Base-by-base conservation (phyloP, 2,888 invertebrate species). In the Invenusta paracnida region DNA sequence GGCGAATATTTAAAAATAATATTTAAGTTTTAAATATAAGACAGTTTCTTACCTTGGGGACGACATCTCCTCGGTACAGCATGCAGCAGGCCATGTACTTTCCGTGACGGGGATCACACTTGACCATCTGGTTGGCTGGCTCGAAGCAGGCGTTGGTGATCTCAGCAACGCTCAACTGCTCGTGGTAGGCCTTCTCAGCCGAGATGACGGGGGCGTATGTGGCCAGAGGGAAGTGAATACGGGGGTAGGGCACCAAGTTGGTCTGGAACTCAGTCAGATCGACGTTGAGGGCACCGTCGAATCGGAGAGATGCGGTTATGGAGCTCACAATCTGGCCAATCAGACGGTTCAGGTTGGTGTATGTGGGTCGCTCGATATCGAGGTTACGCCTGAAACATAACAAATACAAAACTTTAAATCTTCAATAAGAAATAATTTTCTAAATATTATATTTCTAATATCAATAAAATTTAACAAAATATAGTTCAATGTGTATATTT, bases 111-210 rank as follows among this genome's bases (percentile, higher is more conserved):
- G 91, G 90, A 87, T 91, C 91, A 87, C 91, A 91, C 88, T 90
- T 90, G n/a, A 90, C 91, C 91, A 91, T 90, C 86, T 89, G 89
- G 87, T 90, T 90, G 83, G 89, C 89, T 83, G 90, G 90, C 87
- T 90, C 90, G 86, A 90, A 90, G 86, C 89, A 89, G 28, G 90
- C 89, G 86, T 90, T 90, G 29, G 90, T 90, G 81, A 90, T 90
- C 87, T 90, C 90, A 66, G 90, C 88, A 25, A 90, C 90, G 17
- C 89, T 89, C 31, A 90, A 87, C 87, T 96, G 96, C 92, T 96
- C 96, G 91, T 96, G 96, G 93, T 96, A 96, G 13, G 96, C 96
- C 92, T 96, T 96, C 92, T 96, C 96, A 87, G 96, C 95, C 0
- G 96, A 95, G 92, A 96, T 96, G 90, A 96, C 95, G 23, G 96